A percentile compares a stretch with the other conserved stretches of the same genome.
phyloP scores from a whole-genome alignment of 2,888 invertebrate genomes.

The Cantharis rufa region DNA sequence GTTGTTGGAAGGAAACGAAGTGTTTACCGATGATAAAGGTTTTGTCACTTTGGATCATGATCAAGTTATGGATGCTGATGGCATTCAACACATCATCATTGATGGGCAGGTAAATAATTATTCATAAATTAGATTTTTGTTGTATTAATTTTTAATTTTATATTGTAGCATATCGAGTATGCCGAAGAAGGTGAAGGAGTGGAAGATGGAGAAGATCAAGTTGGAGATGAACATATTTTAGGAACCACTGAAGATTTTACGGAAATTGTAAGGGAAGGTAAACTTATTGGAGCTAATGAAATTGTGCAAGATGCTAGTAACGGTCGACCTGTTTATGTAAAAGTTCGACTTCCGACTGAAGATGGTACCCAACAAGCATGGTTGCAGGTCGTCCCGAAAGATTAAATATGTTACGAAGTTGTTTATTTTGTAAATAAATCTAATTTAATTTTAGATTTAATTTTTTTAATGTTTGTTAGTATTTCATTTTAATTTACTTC shows the following conservation, averaged over 20 bases:
- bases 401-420: slow-evolving; percentile 17
- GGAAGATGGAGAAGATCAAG: slow-evolving; percentile 41
- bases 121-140: too few relatives aligned
- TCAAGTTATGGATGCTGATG: slow-evolving; percentile 37
- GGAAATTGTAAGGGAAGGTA: slow-evolving; percentile 44
- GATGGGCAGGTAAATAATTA: slow-evolving; percentile 45
- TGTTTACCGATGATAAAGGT: slow-evolving; percentile 35
- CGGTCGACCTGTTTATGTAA: slow-evolving; percentile 53
- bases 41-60: slow-evolving; percentile 37
- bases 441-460: neutral
- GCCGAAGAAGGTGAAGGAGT: slow-evolving; percentile 39
- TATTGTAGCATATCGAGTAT: slow-evolving; percentile 49
- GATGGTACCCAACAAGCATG: slow-evolving; percentile 54
- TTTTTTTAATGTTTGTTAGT: neutral
- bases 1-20: slow-evolving; percentile 55
- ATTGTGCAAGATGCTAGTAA: slow-evolving; percentile 52
- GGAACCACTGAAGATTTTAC: slow-evolving; percentile 41
- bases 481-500: neutral
- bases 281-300: slow-evolving; percentile 43
- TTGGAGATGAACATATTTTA: slow-evolving; percentile 42
- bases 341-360: slow-evolving; percentile 53
- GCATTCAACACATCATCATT: slow-evolving; percentile 53
- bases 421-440: neutral
- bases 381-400: slow-evolving; percentile 54
- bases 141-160: neutral